Base-by-base conservation (phyloP, 2,113 vertebrate genomes). In the Notothenia coriiceps region DNA sequence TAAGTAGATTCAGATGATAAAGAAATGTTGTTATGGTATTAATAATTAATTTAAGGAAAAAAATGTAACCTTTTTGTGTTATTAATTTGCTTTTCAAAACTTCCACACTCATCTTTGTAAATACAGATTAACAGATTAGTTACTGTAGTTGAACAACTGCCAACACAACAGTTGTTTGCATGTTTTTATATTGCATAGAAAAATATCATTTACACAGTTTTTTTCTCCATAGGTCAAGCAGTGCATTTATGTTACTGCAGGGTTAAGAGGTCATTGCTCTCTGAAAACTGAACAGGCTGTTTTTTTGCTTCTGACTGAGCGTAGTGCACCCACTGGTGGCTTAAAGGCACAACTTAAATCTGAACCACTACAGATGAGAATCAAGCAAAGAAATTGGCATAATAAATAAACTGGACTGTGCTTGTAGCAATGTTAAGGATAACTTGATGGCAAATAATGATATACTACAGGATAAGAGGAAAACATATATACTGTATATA, bases 301-400 rank as follows among this genome's bases (percentile, higher is more conserved):
- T 14, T 14, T 13, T 14, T 14, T 40, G 35, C 13, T 55, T 44
- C 63, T 79, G 4, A 33, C 55, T 82, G 80, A 75, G 73, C 22
- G 20, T 22, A 80, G 84, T 67, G 87, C 82, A 62, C 93, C 94
- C 90, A 94, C 94, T 92, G 88, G 92, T 94, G 94, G 92, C 66
- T 40, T 6, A 51, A 18, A 72, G 29, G 10, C 15, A 12, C 44
- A 87, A 82, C 54, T 83, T 82, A 79, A 83, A 0, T 55, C 47
- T 74, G 68, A 78, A 64, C 9, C 46, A 15, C 49, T 51, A 18
- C 14, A 43, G 8, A 3, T 61, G 47, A 75, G 67, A 40, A 46
- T 17, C 77, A 44, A n/a, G 13, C 10, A n/a, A 59, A 20, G 2
- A 5, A 5, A 59, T 11, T 33, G 10, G 20, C 54, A 35, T 35